Conservation (phyloP, 2,797 vertebrate species). For the Muscicapa comitata region DNA sequence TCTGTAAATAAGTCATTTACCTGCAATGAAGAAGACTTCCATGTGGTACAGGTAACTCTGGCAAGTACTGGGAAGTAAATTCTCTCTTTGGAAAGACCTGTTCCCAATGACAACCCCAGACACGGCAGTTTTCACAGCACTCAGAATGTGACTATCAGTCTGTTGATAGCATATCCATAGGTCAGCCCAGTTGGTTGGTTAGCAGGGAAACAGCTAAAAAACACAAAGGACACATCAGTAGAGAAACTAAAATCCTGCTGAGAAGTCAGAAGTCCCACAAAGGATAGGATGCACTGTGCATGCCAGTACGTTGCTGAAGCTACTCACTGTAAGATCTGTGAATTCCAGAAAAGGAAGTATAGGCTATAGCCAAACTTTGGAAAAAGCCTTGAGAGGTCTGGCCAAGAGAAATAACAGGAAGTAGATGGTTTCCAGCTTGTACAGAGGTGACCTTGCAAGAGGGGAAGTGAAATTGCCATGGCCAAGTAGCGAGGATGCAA, state of each 20-base stretch:
- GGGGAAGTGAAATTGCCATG: background rate
- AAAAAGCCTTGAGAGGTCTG: background rate
- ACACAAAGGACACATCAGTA: background rate
- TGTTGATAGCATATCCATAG: background rate
- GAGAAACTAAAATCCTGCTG: background rate
- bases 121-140: background rate
- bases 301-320: background rate
- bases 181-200: background rate
- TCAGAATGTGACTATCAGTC: background rate
- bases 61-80: background rate
- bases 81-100: background rate
- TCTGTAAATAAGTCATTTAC: background rate
- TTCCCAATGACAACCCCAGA: background rate
- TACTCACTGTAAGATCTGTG: background rate
- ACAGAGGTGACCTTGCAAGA: background rate
- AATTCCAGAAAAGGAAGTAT: background rate
- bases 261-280: background rate
- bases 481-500: background rate
- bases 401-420: background rate
- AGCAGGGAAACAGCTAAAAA: background rate
- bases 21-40: background rate
- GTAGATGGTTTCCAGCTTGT: background rate
- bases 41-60: background rate
- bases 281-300: fast-evolving
- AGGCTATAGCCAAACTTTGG: background rate